Percentiles rank a stretch among this genome's conserved stretches.
phyloP scores from a whole-genome alignment of 2,113 vertebrate genomes.

The Chlamydotis undulata region DNA sequence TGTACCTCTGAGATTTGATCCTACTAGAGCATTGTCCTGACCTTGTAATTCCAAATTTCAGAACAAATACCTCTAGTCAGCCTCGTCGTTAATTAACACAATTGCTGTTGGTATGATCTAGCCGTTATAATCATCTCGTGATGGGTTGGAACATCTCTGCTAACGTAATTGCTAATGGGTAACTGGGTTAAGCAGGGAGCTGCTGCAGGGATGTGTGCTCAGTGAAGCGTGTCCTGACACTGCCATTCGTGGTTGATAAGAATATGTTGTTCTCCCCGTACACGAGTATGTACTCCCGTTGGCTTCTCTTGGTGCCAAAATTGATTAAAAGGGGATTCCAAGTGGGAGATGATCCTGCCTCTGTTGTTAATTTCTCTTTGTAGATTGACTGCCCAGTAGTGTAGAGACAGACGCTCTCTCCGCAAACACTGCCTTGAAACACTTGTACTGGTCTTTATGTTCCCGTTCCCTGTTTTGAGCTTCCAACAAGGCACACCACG shows the following conservation, averaged over 20 bases:
- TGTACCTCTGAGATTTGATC: not conserved
- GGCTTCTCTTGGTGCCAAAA: not conserved
- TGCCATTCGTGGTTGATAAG: rapidly evolving
- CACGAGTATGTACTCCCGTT: not conserved
- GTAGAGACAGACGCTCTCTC: not conserved
- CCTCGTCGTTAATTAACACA: not conserved
- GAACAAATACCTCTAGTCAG: conserved; percentile 24
- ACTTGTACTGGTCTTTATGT: not conserved
- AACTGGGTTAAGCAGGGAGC: not conserved
- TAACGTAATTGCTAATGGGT: not conserved
- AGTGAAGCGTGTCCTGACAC: not conserved
- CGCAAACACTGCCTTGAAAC: not conserved
- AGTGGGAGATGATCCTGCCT: not conserved
- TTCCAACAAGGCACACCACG: not conserved
- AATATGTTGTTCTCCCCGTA: not conserved
- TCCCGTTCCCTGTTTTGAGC: not conserved
- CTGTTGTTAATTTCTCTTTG: not conserved
- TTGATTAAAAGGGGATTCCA: not conserved
- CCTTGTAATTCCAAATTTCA: conserved; percentile 9
- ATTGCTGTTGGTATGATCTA: conserved; percentile 2
- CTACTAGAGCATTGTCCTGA: conserved; percentile 22
- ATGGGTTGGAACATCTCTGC: not conserved
- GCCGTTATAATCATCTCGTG: not conserved
- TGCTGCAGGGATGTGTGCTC: rapidly evolving
- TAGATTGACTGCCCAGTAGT: not conserved